Base-by-base conservation (phyloP, 2,113 vertebrate species). In the Ptilorrhoa leucosticta region DNA sequence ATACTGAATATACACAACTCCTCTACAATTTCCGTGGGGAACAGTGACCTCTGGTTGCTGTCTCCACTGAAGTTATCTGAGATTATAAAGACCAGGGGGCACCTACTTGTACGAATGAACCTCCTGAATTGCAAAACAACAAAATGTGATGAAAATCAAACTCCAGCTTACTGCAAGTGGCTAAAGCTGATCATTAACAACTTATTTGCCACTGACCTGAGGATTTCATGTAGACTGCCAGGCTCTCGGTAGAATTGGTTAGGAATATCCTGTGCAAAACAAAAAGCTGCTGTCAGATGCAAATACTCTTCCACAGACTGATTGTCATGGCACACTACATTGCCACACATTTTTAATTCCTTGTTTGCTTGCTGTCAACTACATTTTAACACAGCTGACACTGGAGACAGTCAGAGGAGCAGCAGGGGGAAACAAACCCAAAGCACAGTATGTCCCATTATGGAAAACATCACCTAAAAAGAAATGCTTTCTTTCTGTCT, bases 211-310 rank as follows among this genome's bases (percentile, higher is more conserved):
- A 95, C 98, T 98, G 75, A 99, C 99, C 99, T 99, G 87, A 99
- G 98, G 87, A 99, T 93, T 69, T 98, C 98, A 92, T 99, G 99
- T 65, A 99, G 97, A 85, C 96, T 97, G 64, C 94, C 91, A 51
- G 98, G 98, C 79, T 99, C 98, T 91, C 98, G 97, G 98, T 99
- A 99, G 98, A 99, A 99, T 58, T 99, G 99, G 96, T 99, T 99
- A 57, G 99, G 99, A 73, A 99, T 98, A 90, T 99, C 99, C 99
- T 99, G 91, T 75, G 56, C 39, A 91, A 96, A 96, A 95, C 31
- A 97, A 39, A 20, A 20, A 93, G 91, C 56, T 27, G 79, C 28
- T 81, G 87, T 95, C 65, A 93, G 33, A 33, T 70, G 50, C 42
- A 53, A 68, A 93, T 10, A n/a, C 7, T 50, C 40, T 54, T 45